A percentile compares a stretch with the other conserved stretches of the same genome.
Conservation (phyloP, 2,888 invertebrate species). For the Ornithoptera alexandrae region DNA sequence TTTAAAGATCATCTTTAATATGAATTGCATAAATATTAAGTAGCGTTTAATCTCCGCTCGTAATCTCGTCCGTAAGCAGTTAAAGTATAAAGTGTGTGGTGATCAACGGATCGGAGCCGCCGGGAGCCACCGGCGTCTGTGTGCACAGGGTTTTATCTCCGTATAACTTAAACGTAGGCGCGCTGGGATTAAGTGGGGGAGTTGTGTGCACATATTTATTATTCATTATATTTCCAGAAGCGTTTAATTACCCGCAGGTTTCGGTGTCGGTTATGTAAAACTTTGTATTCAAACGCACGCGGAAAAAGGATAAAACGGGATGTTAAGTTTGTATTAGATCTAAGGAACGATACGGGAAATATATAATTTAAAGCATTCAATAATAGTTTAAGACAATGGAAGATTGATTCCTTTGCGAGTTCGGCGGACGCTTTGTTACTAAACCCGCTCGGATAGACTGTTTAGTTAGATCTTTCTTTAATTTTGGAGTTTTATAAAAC, state of each 20-base stretch:
- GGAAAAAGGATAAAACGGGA: too few relatives aligned
- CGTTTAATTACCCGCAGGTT: constrained; percentile 12
- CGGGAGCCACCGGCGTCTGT: constrained; percentile 1
- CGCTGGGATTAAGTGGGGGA: constrained; percentile 12
- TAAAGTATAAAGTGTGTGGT: constrained; percentile 16
- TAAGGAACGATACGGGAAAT: too few relatives aligned
- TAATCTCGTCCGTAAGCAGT: constrained; percentile 24
- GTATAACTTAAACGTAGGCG: constrained; percentile 25
- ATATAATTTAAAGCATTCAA: too few relatives aligned
- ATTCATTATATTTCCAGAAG: constrained; percentile 17
- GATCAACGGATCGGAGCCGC: neutral
- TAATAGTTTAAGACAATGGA: too few relatives aligned
- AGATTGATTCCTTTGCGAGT: too few relatives aligned
- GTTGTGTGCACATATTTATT: constrained; percentile 25
- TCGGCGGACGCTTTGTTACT: too few relatives aligned
- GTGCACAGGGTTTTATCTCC: constrained; percentile 21
- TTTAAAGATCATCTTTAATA: too few relatives aligned
- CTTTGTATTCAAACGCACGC: too few relatives aligned
- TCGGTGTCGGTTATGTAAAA: neutral
- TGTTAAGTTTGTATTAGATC: too few relatives aligned
- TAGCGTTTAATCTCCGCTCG: neutral
- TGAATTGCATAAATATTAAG: neutral
- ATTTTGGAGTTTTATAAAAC: too few relatives aligned
- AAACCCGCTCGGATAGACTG: too few relatives aligned
- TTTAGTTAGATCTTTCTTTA: too few relatives aligned